Evolutionary conservation across 2,797 vertebrate genomes (phyloP).

Genomic region (Acanthis flammea): DNA sequence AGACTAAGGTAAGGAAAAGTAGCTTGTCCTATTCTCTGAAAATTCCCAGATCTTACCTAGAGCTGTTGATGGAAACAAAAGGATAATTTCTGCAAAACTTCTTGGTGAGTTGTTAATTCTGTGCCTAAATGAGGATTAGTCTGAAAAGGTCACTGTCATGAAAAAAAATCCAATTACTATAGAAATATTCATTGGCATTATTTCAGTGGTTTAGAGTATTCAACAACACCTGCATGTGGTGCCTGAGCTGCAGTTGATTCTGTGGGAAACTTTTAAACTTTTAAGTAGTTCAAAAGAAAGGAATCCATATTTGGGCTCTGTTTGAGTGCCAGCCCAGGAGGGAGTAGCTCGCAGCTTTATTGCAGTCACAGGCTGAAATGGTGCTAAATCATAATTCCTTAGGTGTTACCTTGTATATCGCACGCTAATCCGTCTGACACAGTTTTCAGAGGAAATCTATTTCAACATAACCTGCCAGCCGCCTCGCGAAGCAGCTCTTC

Average conservation of each 20-base stretch:
- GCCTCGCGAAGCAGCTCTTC: not conserved
- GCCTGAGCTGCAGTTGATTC: not conserved
- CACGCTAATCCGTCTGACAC: not conserved
- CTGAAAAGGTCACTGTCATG: not conserved
- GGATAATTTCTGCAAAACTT: not conserved
- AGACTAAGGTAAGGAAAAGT: not conserved
- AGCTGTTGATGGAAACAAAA: not conserved
- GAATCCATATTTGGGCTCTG: rapidly evolving
- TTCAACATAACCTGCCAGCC: not conserved
- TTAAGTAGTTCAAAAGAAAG: rapidly evolving
- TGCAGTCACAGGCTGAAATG: not conserved
- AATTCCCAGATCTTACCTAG: not conserved
- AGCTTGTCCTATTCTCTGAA: not conserved
- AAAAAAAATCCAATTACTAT: not conserved
- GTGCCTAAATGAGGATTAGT: not conserved
- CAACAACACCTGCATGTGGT: rapidly evolving
- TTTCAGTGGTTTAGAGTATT: not conserved
- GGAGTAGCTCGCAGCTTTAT: not conserved
- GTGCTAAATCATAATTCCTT: not conserved
- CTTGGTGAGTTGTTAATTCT: not conserved
- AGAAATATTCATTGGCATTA: not conserved
- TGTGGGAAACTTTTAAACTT: not conserved
- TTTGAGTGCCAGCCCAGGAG: rapidly evolving
- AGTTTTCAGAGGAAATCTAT: not conserved
- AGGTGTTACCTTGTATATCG: not conserved